Base-by-base conservation (phyloP, 2,797 vertebrate species). In the Sphenodon punctatus region DNA sequence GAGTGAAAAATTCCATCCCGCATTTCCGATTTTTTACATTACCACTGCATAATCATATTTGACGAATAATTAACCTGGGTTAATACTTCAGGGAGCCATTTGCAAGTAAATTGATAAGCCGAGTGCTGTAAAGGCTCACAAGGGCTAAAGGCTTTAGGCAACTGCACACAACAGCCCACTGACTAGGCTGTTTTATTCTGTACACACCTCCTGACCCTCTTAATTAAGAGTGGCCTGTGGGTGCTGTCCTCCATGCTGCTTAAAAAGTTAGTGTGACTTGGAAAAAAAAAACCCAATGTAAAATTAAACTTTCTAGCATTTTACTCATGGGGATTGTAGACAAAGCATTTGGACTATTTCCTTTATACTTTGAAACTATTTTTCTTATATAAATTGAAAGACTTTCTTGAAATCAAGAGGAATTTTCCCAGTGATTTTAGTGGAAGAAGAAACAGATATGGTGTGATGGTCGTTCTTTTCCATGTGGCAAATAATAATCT, bases 1-100 rank as follows among this genome's bases (percentile, higher is more conserved):
- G 96, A 97, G 96, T 97, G 96, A 97, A 96, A 97, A 97, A 97
- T 97, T 97, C 96, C 96, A 97, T 97, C 96, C 96, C 84, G 95
- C 94, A 84, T 95, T 96, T 97, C 96, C 90, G 93, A 93, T 93
- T 96, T 97, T 96, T 96, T 95, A 96, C 94, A 96, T 97, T 96
- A 95, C 95, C 94, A 91, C 95, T 94, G 95, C 95, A 97, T 97
- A 97, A 97, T 97, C 97, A 97, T 97, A 97, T 97, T 96, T 97
- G 96, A 96, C 94, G 95, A 98, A 97, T 98, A 98, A 98, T 97
- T 97, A 98, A 97, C 96, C 96, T 91, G 89, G 95, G 95, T 95
- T 97, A 96, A 97, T 96, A 96, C 96, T 96, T 96, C 93, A 94
- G 96, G 94, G 95, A 96, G 89, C 93, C 93, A 96, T 96, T 96